phyloP scores from a whole-genome alignment of 64 coral and sea anemone genomes.

The Astreopora myriophthalma region DNA sequence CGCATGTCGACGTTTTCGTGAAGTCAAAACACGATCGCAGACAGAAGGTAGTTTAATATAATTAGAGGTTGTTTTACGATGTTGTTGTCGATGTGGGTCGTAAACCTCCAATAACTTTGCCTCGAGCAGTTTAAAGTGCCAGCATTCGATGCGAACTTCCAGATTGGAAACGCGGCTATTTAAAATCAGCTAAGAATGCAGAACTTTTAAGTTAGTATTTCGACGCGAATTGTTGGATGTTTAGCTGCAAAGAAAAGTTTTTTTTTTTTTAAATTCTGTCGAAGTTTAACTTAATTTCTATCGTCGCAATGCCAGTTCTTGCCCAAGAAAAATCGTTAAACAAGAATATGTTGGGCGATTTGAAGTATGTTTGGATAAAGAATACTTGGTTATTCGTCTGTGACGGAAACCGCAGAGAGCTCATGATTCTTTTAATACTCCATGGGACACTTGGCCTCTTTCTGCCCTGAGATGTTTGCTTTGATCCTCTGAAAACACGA shows the following conservation, averaged over 20 bases:
- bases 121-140: background rate
- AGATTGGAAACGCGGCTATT: too few species aligned
- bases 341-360: background rate
- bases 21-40: background rate
- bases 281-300: background rate
- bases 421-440: background rate
- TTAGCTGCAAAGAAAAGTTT: background rate
- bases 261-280: background rate
- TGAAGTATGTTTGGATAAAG: background rate
- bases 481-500: background rate
- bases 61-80: slow-evolving; percentile 1
- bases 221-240: background rate
- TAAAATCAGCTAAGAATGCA: too few species aligned
- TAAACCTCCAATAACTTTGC: background rate
- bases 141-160: background rate
- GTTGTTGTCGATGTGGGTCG: background rate
- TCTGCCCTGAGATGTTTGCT: background rate
- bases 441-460: background rate
- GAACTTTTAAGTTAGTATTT: background rate
- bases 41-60: background rate
- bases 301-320: background rate
- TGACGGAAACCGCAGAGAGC: slow-evolving; percentile 29
- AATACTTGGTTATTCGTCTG: background rate
- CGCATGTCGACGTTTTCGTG: background rate
- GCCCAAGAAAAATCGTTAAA: background rate